phyloP scores from a whole-genome alignment of 2,113 vertebrate species.

The Desmodus rotundus region DNA sequence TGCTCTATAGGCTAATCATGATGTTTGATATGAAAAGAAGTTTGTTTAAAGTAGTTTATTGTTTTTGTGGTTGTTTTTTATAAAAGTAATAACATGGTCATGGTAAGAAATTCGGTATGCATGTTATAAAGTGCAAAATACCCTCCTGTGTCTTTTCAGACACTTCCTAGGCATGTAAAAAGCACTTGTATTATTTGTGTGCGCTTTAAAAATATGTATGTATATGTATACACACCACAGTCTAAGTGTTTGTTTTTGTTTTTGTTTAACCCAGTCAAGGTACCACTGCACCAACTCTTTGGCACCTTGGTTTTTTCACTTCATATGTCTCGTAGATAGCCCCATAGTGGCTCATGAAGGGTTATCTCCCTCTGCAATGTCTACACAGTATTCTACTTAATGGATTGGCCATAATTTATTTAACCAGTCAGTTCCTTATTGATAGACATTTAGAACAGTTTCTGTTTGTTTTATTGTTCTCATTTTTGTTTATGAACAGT shows the following conservation, averaged over 20 bases:
- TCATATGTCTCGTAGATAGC: not conserved
- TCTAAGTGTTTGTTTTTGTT: not conserved
- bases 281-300: not conserved
- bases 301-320: not conserved
- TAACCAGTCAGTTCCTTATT: not conserved
- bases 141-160: not conserved
- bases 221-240: not conserved
- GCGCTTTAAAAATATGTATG: not conserved
- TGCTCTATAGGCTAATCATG: not conserved
- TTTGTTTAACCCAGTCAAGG: not conserved
- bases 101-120: not conserved
- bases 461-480: not conserved
- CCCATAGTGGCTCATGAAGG: not conserved
- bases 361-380: not conserved
- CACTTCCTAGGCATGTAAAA: not conserved
- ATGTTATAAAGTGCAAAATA: not conserved
- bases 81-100: not conserved
- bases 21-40: not conserved
- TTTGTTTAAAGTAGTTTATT: not conserved
- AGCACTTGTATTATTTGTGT: not conserved
- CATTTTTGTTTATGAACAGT: conserved; percentile 9
- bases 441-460: not conserved
- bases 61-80: not conserved
- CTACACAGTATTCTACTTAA: not conserved
- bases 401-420: not conserved